These are phyloP conservation scores for Bradysia coprophila DNA, from an alignment of 1,140 invertebrate species.

Conservation along the genomic window DNA sequence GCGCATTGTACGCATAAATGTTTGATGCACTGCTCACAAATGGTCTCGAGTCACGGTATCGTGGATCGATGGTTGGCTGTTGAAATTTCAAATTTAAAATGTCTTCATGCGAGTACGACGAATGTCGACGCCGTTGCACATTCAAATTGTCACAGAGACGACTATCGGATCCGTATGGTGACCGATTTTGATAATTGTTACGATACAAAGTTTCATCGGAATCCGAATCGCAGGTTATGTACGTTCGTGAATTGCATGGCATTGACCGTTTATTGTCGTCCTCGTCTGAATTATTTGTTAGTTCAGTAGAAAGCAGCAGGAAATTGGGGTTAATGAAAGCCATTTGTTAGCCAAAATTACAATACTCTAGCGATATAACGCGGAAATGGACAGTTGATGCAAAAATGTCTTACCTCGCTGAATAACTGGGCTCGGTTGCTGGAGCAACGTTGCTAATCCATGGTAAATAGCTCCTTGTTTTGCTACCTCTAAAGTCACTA, in stretches of 20 bases:
- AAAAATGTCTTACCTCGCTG: conserved; percentile 64
- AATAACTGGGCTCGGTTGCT: conserved; percentile 74
- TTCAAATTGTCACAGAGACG: background rate
- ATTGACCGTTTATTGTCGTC: background rate
- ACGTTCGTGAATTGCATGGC: no score
- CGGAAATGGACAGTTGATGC: no score
- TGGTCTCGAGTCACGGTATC: conserved; percentile 19
- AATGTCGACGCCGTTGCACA: conserved; percentile 13
- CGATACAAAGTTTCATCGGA: conserved; percentile 6
- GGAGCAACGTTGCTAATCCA: conserved; percentile 81
- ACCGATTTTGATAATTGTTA: background rate
- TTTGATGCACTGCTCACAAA: conserved; percentile 19
- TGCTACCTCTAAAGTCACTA: conserved; percentile 88
- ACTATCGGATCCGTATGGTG: background rate
- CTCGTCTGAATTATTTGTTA: background rate
- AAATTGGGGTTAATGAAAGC: conserved; percentile 1
- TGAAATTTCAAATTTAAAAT: conserved; percentile 9
- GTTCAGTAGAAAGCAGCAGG: conserved; percentile 6
- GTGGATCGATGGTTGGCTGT: conserved; percentile 20
- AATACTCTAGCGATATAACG: no score
- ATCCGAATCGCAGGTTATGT: conserved; percentile 3
- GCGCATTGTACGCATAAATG: background rate
- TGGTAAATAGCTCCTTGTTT: conserved; percentile 94
- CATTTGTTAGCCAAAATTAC: background rate
- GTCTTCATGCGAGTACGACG: conserved; percentile 22